These are phyloP conservation scores for Takifugu ocellatus DNA, from an alignment of 2,797 vertebrate species.

Conservation along the genomic window DNA sequence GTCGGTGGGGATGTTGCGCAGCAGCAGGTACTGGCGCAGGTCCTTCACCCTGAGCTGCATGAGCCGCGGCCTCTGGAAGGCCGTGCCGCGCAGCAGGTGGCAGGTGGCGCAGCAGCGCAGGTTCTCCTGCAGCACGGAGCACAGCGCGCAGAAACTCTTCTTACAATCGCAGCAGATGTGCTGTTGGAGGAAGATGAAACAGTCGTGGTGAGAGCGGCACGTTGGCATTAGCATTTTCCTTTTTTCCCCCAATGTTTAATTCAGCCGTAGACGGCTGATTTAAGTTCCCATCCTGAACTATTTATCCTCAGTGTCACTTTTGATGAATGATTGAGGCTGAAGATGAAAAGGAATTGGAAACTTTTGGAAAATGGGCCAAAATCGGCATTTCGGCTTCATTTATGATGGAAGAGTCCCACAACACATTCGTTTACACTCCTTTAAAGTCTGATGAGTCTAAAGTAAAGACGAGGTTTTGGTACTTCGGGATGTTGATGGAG, in stretches of 20 bases:
- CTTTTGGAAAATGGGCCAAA: conserved; percentile 19
- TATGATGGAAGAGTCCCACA: too few species aligned
- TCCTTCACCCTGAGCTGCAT: conserved; percentile 95
- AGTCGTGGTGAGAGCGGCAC: conserved; percentile 9
- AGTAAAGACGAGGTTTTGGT: not conserved
- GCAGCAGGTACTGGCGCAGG: conserved; percentile 91
- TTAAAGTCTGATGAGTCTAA: too few species aligned
- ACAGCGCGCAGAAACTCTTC: conserved; percentile 93
- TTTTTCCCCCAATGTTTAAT: conserved; percentile 5
- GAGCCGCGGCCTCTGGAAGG: conserved; percentile 89
- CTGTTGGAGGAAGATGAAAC: conserved; percentile 58
- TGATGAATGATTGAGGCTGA: conserved; percentile 25
- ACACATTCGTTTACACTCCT: not conserved
- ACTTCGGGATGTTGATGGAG: not conserved
- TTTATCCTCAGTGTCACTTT: conserved; percentile 2
- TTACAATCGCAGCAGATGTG: conserved; percentile 95
- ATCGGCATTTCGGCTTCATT: too few species aligned
- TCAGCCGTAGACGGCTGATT: conserved; percentile 3
- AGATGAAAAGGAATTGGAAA: conserved; percentile 2
- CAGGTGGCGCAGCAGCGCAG: conserved; percentile 90
- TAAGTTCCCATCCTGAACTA: conserved; percentile 16
- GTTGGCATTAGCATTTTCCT: not conserved
- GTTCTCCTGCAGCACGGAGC: conserved; percentile 89
- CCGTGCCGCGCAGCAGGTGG: conserved; percentile 88
- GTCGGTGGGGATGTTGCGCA: conserved; percentile 91